A percentile compares a stretch with the other conserved stretches of the same genome.
phyloP scores from a whole-genome alignment of 2,113 vertebrate genomes.

The Phyllopteryx taeniolatus region DNA sequence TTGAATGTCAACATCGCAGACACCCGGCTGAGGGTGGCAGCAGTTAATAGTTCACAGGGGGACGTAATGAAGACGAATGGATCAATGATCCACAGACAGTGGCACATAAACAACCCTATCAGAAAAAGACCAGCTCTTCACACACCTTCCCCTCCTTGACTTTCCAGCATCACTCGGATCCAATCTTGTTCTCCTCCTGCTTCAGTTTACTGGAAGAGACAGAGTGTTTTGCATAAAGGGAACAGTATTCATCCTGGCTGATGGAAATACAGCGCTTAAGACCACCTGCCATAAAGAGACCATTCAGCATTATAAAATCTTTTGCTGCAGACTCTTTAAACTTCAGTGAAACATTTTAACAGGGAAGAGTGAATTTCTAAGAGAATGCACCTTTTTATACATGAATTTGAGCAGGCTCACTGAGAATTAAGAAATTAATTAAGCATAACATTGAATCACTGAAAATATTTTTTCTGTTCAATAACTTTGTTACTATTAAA shows the following conservation, averaged over 20 bases:
- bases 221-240: conserved; percentile 32
- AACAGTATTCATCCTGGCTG: conserved; percentile 21
- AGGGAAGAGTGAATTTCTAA: not conserved
- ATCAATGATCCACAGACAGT: conserved; percentile 58
- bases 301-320: not conserved
- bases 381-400: not conserved
- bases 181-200: conserved; percentile 17
- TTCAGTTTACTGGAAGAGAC: conserved; percentile 24
- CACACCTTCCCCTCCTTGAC: conserved; percentile 12
- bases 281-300: not conserved
- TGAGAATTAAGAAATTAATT: too few species aligned
- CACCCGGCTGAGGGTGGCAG: conserved; percentile 51
- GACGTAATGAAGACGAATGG: conserved; percentile 64
- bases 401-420: too few species aligned
- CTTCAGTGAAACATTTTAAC: not conserved
- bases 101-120: conserved; percentile 55
- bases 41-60: conserved; percentile 56
- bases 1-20: conserved; percentile 45
- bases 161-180: conserved; percentile 19
- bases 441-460: too few species aligned
- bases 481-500: too few species aligned
- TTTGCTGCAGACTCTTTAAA: not conserved
- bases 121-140: conserved; percentile 36
- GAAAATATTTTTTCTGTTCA: too few species aligned
- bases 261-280: conserved; percentile 8